Conservation (phyloP, 2,113 vertebrate genomes). For the Corydoras sp. region DNA sequence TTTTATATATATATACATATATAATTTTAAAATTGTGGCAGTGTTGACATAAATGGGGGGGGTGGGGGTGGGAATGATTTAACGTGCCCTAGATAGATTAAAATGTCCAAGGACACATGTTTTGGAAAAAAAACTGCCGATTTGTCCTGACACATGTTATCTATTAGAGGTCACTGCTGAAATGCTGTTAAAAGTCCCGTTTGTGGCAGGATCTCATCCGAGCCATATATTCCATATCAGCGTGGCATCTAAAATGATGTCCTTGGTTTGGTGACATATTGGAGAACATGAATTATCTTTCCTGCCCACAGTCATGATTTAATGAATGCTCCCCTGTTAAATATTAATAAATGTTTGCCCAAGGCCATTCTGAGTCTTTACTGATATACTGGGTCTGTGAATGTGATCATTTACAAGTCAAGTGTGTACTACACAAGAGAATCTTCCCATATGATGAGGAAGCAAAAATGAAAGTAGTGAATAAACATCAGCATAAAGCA, state of each 20-base stretch:
- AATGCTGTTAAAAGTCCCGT: background rate
- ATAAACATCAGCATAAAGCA: too few species aligned
- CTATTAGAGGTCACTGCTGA: background rate
- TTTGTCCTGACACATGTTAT: background rate
- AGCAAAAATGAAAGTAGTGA: too few species aligned
- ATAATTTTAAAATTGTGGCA: too few species aligned
- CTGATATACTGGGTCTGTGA: background rate
- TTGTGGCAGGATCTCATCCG: background rate
- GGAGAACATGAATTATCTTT: constrained; percentile 26
- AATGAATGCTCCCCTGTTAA: constrained; percentile 18
- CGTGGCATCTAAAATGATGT: background rate
- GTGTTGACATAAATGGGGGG: too few species aligned
- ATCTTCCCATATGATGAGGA: too few species aligned
- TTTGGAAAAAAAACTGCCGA: too few species aligned
- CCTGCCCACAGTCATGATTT: constrained; percentile 33
- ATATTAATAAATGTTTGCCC: constrained; percentile 30
- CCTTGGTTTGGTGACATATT: constrained; percentile 3
- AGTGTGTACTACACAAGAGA: too few species aligned
- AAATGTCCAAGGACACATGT: too few species aligned
- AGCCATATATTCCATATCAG: constrained; percentile 17
- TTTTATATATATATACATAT: background rate
- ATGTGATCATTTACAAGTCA: background rate
- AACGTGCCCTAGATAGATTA: too few species aligned
- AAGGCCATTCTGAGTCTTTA: constrained; percentile 9
- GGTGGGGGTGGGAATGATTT: too few species aligned